phyloP scores from a whole-genome alignment of 2,113 vertebrate genomes.

The Vireo altiloquus region DNA sequence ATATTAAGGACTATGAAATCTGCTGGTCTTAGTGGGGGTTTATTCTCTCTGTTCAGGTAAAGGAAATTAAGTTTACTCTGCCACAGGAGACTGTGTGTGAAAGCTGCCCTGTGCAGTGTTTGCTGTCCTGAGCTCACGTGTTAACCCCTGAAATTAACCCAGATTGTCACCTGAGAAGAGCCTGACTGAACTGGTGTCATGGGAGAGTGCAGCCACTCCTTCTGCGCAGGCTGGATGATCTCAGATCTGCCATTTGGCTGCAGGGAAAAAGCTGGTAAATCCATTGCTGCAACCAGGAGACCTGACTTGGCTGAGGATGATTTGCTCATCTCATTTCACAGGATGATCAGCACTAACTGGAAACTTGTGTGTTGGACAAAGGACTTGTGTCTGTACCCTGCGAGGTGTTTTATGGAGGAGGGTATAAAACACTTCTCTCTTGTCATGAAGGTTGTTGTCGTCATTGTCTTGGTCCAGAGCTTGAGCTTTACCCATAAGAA shows the following conservation, averaged over 20 bases:
- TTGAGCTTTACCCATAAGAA: neutral
- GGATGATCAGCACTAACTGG: neutral
- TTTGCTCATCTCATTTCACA: neutral
- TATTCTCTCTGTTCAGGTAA: neutral
- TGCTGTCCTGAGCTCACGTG: neutral
- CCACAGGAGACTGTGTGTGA: neutral
- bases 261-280: neutral
- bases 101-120: neutral
- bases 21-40: neutral
- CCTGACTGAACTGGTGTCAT: neutral
- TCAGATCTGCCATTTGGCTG: neutral
- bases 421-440: neutral
- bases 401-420: neutral
- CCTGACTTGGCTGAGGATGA: neutral
- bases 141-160: slow-evolving; percentile 12
- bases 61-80: neutral
- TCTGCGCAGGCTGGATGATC: neutral
- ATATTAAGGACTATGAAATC: neutral
- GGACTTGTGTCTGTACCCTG: neutral
- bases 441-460: neutral
- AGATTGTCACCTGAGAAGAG: neutral
- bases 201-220: rapidly evolving
- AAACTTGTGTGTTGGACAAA: neutral
- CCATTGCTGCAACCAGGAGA: neutral
- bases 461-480: neutral